Evolutionary conservation across 2,113 vertebrate genomes (phyloP).

Genomic region (Silurus glanis): DNA sequence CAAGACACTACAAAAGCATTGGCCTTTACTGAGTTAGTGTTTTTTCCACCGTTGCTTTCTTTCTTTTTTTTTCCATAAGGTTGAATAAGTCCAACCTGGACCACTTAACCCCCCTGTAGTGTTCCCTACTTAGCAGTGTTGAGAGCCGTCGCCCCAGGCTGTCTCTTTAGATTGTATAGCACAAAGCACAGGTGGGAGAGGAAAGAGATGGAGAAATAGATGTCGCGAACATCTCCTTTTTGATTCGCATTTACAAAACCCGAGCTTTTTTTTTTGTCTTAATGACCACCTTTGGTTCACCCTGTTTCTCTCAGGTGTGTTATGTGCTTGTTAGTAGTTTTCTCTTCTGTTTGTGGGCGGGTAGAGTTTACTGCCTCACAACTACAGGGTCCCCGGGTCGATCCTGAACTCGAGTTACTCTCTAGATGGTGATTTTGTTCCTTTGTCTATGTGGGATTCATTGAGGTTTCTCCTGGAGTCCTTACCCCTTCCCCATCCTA

Average conservation of each 20-base stretch:
- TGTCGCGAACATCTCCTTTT: not conserved
- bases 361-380: not conserved
- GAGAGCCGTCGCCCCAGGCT: not conserved
- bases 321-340: not conserved
- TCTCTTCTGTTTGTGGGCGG: not conserved
- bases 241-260: not conserved
- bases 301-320: not conserved
- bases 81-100: slow-evolving; percentile 24
- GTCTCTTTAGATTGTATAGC: slow-evolving; percentile 18
- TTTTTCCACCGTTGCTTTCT: slow-evolving; percentile 1
- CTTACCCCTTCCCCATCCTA: not conserved
- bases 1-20: not conserved
- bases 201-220: not conserved
- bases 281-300: not conserved
- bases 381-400: not conserved
- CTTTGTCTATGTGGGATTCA: not conserved
- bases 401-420: not conserved
- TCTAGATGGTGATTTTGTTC: no score
- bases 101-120: slow-evolving; percentile 24
- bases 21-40: not conserved
- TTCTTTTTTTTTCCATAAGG: not conserved
- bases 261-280: not conserved
- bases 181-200: not conserved
- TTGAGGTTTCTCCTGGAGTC: not conserved
- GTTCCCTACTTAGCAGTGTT: slow-evolving; percentile 16